A percentile compares a stretch with the other conserved stretches of the same genome.
Conservation (phyloP, 2,797 vertebrate species). For the Chaenodraco wilsoni region DNA sequence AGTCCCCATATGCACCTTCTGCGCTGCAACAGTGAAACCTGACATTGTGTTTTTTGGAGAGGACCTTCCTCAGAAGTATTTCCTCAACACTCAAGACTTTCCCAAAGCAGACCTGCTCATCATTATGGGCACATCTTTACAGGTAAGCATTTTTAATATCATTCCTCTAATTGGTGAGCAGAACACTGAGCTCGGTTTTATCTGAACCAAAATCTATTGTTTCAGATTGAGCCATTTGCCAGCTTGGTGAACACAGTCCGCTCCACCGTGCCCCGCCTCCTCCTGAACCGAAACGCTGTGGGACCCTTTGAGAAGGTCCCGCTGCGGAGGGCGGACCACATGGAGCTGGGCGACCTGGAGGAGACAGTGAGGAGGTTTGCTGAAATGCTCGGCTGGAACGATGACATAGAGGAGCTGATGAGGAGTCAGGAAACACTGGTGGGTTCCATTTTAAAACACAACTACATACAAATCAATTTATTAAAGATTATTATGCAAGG, state of each 20-base stretch:
- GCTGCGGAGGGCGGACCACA: constrained; percentile 77
- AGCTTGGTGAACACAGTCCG: constrained; percentile 86
- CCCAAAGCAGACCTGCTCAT: constrained; percentile 86
- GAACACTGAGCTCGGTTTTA: background rate
- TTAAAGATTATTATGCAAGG: too few species aligned
- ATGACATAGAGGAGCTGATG: constrained; percentile 83
- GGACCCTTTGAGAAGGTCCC: constrained; percentile 81
- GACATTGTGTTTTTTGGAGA: constrained; percentile 88
- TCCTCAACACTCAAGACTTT: constrained; percentile 83
- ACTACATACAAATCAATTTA: too few species aligned
- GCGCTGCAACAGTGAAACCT: constrained; percentile 84
- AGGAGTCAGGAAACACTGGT: constrained; percentile 71
- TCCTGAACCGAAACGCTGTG: constrained; percentile 83
- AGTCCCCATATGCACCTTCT: constrained; percentile 82
- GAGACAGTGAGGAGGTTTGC: constrained; percentile 78
- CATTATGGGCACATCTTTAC: constrained; percentile 87
- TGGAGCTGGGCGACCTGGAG: constrained; percentile 83
- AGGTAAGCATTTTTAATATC: constrained; percentile 63
- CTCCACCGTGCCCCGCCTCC: constrained; percentile 82
- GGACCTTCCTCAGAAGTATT: constrained; percentile 86
- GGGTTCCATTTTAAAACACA: constrained; percentile 13
- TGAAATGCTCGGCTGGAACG: constrained; percentile 79
- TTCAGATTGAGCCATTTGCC: constrained; percentile 86
- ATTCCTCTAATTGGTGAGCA: background rate
- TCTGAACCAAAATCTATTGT: background rate